Conservation (phyloP, 1,140 invertebrate genomes). For the Caenorhabditis remanei region DNA sequence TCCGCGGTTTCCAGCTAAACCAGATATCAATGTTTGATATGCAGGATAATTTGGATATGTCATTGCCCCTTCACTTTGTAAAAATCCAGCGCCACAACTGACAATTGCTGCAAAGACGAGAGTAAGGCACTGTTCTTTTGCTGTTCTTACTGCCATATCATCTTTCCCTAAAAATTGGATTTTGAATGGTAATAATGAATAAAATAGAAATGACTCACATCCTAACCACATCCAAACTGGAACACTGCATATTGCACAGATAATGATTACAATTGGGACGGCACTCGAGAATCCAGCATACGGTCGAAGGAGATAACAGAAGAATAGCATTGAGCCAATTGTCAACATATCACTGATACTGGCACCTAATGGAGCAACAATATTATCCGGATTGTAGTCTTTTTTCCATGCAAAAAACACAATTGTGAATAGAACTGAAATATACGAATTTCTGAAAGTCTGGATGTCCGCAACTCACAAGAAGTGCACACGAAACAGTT, state of each 20-base stretch:
- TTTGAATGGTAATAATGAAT: not conserved
- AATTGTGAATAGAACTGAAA: slow-evolving; percentile 35
- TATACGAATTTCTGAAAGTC: not conserved
- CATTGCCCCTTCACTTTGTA: slow-evolving; percentile 16
- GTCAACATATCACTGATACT: slow-evolving; percentile 12
- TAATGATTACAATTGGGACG: not conserved
- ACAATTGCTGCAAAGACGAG: slow-evolving; percentile 7
- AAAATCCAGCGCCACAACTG: not conserved
- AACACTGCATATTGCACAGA: not conserved
- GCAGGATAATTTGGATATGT: slow-evolving; percentile 39
- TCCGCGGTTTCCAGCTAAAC: slow-evolving; percentile 32
- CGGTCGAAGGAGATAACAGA: slow-evolving; percentile 34
- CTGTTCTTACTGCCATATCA: not conserved
- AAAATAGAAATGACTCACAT: not conserved
- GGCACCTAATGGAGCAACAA: slow-evolving; percentile 16
- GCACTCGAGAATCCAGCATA: slow-evolving; percentile 35
- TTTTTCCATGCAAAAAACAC: slow-evolving; percentile 37
- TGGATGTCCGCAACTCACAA: not conserved
- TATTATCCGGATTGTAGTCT: slow-evolving; percentile 30
- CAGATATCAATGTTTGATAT: slow-evolving; percentile 33
- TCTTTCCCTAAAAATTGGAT: slow-evolving; percentile 23
- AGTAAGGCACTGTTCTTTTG: slow-evolving; percentile 27
- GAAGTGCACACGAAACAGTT: slow-evolving; percentile 15
- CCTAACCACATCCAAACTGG: slow-evolving; percentile 14
- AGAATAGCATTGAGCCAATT: slow-evolving; percentile 34